A percentile compares a stretch with the other conserved stretches of the same genome.
These are phyloP conservation scores for Acromyrmex echinatior DNA, from an alignment of 1,140 invertebrate genomes.

Conservation along the genomic window DNA sequence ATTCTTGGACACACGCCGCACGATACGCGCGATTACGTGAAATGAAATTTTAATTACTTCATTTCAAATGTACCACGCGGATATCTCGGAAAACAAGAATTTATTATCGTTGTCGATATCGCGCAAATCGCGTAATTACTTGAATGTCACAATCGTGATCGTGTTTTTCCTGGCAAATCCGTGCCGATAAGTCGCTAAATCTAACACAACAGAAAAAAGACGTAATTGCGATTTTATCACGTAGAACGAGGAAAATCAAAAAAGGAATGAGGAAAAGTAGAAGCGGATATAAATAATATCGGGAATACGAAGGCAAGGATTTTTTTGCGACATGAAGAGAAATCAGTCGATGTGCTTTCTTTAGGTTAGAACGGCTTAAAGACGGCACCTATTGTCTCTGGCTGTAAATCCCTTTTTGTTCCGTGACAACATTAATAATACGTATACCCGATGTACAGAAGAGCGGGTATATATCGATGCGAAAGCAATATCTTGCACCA, in stretches of 20 bases:
- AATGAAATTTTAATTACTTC: constrained; percentile 39
- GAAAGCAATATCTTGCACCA: constrained; percentile 82
- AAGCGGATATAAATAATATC: constrained; percentile 31
- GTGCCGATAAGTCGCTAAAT: constrained; percentile 17
- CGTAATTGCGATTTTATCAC: constrained; percentile 55
- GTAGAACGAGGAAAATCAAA: constrained; percentile 2
- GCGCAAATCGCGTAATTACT: constrained; percentile 26
- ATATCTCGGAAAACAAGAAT: constrained; percentile 38
- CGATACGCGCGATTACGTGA: constrained; percentile 19
- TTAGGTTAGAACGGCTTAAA: constrained; percentile 32
- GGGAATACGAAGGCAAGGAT: neutral
- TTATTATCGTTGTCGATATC: constrained; percentile 34
- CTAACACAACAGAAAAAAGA: constrained; percentile 4
- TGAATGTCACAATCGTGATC: constrained; percentile 36
- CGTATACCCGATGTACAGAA: constrained; percentile 56
- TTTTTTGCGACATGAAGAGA: constrained; percentile 1
- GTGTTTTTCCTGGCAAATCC: constrained; percentile 17
- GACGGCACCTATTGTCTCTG: constrained; percentile 58
- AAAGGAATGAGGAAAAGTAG: neutral
- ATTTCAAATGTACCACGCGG: constrained; percentile 28
- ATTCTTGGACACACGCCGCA: neutral
- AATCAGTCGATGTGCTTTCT: constrained; percentile 28
- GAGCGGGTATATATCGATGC: constrained; percentile 66
- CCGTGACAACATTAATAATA: constrained; percentile 74
- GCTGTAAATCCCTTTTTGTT: constrained; percentile 71